Evolutionary conservation across 2,797 vertebrate species (phyloP), one percentile per base, ranked within the genome.

Genomic region (Sciaenops ocellatus): DNA sequence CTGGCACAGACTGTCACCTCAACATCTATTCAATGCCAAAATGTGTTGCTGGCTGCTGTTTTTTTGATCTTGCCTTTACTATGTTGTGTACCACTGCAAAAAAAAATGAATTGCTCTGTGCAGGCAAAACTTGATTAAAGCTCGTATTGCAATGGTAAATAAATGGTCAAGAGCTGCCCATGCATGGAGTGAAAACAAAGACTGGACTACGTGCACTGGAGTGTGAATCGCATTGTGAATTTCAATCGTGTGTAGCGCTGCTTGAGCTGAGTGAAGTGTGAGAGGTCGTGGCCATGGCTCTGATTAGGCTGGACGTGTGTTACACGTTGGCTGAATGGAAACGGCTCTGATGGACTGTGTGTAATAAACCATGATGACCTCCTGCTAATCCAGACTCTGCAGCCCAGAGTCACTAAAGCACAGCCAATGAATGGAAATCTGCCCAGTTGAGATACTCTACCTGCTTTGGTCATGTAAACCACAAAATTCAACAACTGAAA

Each of bases 301-400:
- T 85, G 85, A 92, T 87, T 79, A 77, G 78, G 65, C 70, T 59
- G 80, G 76, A 77, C 50, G 44, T 59, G 77, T 5, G 28, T 81
- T 80, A 46, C 65, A 28, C 73, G 72, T 61, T 44, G 54, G 66
- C 78, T 34, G 70, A 76, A 69, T 68, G 78, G 78, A 87, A 82
- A 50, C 22, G 4, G 65, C 78, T 66, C 79, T 82, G 89, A 85
- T 76, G 79, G 87, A 85, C 75, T 72, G 66, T 13, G 80, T 41
- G 85, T 85, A 82, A 84, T 80, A 82, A 86, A 82, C 69, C 82
- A 18, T 70, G 85, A 88, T 80, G 80, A 81, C 77, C 80, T 72
- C 77, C 34, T 34, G 75, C 60, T 87, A 81, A 85, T 83, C 69
- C 85, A 82, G 76, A 73, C 69, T 1, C 51, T 42, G 50, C 52